These are phyloP conservation scores for Lithophane semibrunnea DNA, from an alignment of 2,888 invertebrate species.

Conservation along the genomic window DNA sequence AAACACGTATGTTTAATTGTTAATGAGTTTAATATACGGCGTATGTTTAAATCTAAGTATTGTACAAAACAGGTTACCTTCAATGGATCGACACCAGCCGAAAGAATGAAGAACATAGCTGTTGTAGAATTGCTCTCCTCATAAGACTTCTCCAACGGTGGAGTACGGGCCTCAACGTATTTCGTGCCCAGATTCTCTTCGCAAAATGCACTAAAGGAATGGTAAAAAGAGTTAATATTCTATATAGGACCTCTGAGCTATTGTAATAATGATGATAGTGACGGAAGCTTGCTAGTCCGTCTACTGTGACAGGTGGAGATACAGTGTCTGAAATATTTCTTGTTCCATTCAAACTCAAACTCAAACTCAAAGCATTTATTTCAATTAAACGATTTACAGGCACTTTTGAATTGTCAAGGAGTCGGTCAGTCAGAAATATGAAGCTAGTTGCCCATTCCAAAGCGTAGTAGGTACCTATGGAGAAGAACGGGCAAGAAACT, in stretches of 20 bases:
- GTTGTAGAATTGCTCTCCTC: conserved; percentile 96
- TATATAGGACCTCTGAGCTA: background rate
- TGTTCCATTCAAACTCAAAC: no score
- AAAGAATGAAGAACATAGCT: conserved; percentile 98
- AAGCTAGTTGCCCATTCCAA: no score
- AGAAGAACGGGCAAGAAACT: no score
- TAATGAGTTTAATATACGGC: no score
- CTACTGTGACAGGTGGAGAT: background rate
- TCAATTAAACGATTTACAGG: no score
- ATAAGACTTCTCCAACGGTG: conserved; percentile 96
- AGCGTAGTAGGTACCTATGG: no score
- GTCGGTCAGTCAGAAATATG: no score
- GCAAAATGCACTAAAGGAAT: conserved; percentile 92
- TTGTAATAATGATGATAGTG: background rate
- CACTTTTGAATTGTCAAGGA: no score
- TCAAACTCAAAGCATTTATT: no score
- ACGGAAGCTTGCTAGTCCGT: background rate
- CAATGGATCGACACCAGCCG: conserved; percentile 98
- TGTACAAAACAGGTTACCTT: conserved; percentile 89
- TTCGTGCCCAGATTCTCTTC: conserved; percentile 96
- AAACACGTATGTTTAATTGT: no score
- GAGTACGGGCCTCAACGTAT: conserved; percentile 94
- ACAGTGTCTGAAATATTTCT: background rate
- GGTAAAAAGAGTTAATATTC: background rate
- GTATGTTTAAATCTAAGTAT: no score